Percentiles rank a stretch among this genome's conserved stretches.
Evolutionary conservation across 2,888 invertebrate species (phyloP).

Genomic region (Lithophane socia): DNA sequence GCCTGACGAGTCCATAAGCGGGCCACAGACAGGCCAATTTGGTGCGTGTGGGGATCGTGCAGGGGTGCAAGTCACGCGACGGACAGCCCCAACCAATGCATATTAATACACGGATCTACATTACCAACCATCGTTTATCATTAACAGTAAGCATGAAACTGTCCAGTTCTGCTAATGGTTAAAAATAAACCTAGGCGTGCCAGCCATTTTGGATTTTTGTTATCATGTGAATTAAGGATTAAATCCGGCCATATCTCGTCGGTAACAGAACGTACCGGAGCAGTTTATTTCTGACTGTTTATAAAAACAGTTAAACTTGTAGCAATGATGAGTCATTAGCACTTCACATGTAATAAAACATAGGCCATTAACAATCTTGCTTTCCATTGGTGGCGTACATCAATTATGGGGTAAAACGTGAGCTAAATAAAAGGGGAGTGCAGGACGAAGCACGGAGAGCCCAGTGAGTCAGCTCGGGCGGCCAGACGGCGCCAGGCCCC

Average conservation of each 20-base stretch:
- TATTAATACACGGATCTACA: slow-evolving; percentile 65
- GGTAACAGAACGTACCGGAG: slow-evolving; percentile 7
- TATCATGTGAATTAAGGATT: neutral
- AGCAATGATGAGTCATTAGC: slow-evolving; percentile 53
- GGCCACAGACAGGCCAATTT: slow-evolving; percentile 66
- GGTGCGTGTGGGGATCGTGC: slow-evolving; percentile 72
- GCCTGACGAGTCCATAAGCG: slow-evolving; percentile 65
- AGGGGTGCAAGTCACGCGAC: slow-evolving; percentile 81
- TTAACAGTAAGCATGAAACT: slow-evolving; percentile 53
- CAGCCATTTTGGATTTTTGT: slow-evolving; percentile 18
- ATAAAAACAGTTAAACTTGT: slow-evolving; percentile 24
- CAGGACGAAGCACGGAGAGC: slow-evolving; percentile 77
- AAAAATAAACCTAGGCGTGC: slow-evolving; percentile 38
- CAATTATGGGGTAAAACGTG: slow-evolving; percentile 85
- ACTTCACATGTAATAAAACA: slow-evolving; percentile 50
- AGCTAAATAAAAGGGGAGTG: slow-evolving; percentile 82
- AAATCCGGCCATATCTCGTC: slow-evolving; percentile 11
- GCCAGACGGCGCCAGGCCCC: slow-evolving; percentile 86
- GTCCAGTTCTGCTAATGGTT: slow-evolving; percentile 26
- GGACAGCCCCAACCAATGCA: slow-evolving; percentile 66
- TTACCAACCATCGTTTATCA: slow-evolving; percentile 61
- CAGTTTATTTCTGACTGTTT: slow-evolving; percentile 28
- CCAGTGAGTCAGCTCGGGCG: slow-evolving; percentile 86
- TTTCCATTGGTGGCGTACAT: slow-evolving; percentile 68
- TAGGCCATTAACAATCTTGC: slow-evolving; percentile 41